Evolutionary conservation across 2,113 vertebrate genomes (phyloP).

Genomic region (Cyanoderma ruficeps): DNA sequence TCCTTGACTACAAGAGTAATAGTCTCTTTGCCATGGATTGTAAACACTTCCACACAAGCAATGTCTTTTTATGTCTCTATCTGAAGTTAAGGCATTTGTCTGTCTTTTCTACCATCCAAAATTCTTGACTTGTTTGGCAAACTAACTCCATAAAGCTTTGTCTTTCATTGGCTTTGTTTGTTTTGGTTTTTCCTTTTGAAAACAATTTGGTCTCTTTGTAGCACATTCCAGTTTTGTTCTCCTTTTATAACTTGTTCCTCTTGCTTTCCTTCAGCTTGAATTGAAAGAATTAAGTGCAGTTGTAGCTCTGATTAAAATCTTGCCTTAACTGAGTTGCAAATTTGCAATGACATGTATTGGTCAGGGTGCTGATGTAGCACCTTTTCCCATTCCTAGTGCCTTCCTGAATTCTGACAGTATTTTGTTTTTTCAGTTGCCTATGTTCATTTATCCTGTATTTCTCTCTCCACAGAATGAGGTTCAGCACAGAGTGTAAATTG

Average conservation of each 20-base stretch:
- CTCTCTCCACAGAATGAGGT: neutral
- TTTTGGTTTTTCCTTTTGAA: constrained; percentile 21
- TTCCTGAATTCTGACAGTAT: neutral
- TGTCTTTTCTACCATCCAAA: neutral
- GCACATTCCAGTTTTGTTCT: neutral
- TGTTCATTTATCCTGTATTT: neutral
- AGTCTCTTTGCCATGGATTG: neutral
- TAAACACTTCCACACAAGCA: neutral
- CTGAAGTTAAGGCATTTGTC: constrained; percentile 2
- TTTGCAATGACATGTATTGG: constrained; percentile 28
- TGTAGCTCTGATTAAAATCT: constrained; percentile 32
- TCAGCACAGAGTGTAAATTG: neutral
- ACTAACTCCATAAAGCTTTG: neutral
- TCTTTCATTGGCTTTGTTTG: neutral
- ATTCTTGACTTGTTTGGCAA: neutral
- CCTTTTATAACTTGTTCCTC: neutral
- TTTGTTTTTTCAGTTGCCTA: neutral
- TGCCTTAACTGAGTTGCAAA: constrained; percentile 31
- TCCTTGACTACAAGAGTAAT: neutral
- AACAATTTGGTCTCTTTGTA: neutral
- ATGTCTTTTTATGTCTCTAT: neutral
- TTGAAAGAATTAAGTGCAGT: constrained; percentile 23
- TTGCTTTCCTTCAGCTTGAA: neutral
- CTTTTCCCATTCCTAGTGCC: neutral
- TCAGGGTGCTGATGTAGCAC: neutral